Base-by-base conservation (phyloP, 2,888 invertebrate genomes). In the Allolobophora icterica region DNA sequence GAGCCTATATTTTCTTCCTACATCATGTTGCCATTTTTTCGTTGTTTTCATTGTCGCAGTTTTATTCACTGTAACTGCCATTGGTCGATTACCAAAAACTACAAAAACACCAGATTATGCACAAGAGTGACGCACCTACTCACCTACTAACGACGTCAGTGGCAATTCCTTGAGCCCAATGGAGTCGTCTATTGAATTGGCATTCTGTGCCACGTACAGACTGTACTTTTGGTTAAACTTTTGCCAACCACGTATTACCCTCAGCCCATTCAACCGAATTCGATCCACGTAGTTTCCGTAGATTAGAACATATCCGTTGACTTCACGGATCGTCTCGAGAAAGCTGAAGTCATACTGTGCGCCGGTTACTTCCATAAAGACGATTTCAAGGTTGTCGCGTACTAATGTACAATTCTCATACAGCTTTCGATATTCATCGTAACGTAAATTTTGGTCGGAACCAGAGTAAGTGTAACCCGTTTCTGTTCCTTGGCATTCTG, bases 91-190 rank as follows among this genome's bases (percentile, higher is more conserved):
- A 1, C n/a, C 30, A 71, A 71, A 0, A n/a, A 71, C 30, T 4
- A 52, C 52, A 52, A 38, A 38, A 38, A 5, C 3, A 38, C 3
- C 38, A 38, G 38, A 38, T 38, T 38, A 38, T 8, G 3, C 38
- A 3, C 52, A 52, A 17, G 24, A 52, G 21, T 52, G 52, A 87
- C 87, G 24, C 24, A 87, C 87, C 87, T n/a, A n/a, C n/a, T n/a
- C n/a, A n/a, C n/a, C n/a, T 87, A 87, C 87, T 87, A 87, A 87
- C 0, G 87, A 87, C 38, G 87, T 34, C 19, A 87, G 87, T 38
- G 35, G 87, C 87, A 87, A 24, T 87, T 87, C 87, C 87, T 87
- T 34, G 19, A 87, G 87, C 38, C 87, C 87, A 87, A 87, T 38
- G 19, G 87, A 34, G 24, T 87, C 24, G 35, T 34, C 4, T 11